Evolutionary conservation across 1,140 invertebrate species (phyloP), one percentile per base, ranked within the genome.

Genomic region (Drosophila persimilis): DNA sequence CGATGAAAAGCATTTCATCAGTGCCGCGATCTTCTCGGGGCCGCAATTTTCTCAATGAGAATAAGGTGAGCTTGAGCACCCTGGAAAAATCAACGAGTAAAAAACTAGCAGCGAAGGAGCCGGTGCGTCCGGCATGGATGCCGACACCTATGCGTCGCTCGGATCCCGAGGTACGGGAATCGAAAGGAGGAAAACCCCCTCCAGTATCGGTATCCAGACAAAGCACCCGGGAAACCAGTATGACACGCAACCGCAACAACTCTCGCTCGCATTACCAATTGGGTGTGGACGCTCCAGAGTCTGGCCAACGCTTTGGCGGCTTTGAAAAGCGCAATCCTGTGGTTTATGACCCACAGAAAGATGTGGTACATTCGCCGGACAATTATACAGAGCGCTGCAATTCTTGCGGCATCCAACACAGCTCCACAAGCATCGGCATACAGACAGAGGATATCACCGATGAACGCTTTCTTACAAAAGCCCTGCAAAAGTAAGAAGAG

Each of bases 401-500:
- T 7, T 86, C 83, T 2, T 86, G 83, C 24, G 72, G 66, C 51
- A 73, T 44, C 7, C 62, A 69, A 8, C 74, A 78, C 13, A 79
- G 53, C 50, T 65, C 59, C 39, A 76, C 60, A 13, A 88, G 51
- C 60, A 79, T 83, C 39, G 89, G 67, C 35, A 77, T 90, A 45
- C 90, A 91, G 66, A 91, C 90, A 2, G 90, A 91, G 29, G 90
- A 91, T 50, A 91, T 91, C 6, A 79, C 45, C 8, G 90, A 91
- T 53, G 76, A 89, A 54, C 45, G 67, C 3, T 91, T 89, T 48
- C 61, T 91, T 1, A 69, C 81, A 9, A 81, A 84, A 44, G 90
- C 90, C 2, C 53, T 91, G 0, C 80, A 88, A 29, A 85, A 73
- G 90, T 91, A 45, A 15, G 60, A 24, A 22, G 6, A 26, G 0